A percentile compares a stretch with the other conserved stretches of the same genome.
Evolutionary conservation across 2,888 invertebrate species (phyloP).

Genomic region (Phortica okadai): DNA sequence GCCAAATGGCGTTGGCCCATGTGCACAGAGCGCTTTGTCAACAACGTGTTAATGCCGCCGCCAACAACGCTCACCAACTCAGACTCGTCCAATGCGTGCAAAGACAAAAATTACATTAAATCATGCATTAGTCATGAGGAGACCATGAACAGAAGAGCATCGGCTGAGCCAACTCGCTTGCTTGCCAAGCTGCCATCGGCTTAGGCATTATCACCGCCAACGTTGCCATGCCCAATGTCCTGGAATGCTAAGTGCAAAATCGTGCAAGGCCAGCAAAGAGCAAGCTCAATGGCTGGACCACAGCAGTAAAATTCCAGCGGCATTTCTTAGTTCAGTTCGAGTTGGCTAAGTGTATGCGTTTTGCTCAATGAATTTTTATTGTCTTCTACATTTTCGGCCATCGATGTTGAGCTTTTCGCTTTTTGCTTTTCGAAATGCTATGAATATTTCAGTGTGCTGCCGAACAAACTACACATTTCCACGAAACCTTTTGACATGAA

Average conservation of each 20-base stretch:
- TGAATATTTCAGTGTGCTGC: slow-evolving; percentile 56
- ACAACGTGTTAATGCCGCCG: slow-evolving; percentile 72
- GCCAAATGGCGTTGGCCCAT: slow-evolving; percentile 50
- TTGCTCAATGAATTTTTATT: slow-evolving; percentile 16
- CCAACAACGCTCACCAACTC: slow-evolving; percentile 53
- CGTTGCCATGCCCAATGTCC: neutral
- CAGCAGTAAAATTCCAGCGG: neutral
- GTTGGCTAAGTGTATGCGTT: slow-evolving; percentile 1
- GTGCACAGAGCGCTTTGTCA: slow-evolving; percentile 41
- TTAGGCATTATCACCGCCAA: neutral
- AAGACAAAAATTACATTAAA: slow-evolving; percentile 66
- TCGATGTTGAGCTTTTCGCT: neutral
- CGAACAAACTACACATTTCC: neutral
- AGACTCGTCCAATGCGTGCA: slow-evolving; percentile 54
- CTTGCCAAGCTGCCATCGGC: slow-evolving; percentile 49
- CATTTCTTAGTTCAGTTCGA: neutral
- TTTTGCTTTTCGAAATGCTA: slow-evolving; percentile 46
- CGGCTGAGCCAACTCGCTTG: slow-evolving; percentile 61
- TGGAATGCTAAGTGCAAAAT: slow-evolving; percentile 47
- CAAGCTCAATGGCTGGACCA: neutral
- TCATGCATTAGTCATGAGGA: slow-evolving; percentile 74
- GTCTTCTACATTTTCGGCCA: neutral
- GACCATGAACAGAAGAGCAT: neutral
- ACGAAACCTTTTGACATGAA: slow-evolving; percentile 1
- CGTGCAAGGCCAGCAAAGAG: slow-evolving; percentile 39